These are phyloP conservation scores for Bombylius major DNA, from an alignment of 2,888 invertebrate species.

Conservation along the genomic window DNA sequence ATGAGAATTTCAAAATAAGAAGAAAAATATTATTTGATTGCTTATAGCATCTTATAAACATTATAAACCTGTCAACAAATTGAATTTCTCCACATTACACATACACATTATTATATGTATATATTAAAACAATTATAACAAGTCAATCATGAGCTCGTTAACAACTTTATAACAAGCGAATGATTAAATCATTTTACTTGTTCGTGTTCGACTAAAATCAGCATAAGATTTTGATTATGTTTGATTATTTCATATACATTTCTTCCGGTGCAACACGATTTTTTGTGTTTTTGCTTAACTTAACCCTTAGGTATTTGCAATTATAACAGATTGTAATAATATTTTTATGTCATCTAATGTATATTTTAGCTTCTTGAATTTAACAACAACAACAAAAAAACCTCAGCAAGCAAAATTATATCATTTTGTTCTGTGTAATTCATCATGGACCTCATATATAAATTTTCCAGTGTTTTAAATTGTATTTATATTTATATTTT, in stretches of 20 bases:
- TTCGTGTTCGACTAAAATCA: too few species aligned
- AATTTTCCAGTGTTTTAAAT: not conserved
- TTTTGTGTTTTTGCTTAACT: too few species aligned
- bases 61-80: not conserved
- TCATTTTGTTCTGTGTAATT: not conserved
- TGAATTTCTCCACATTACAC: not conserved
- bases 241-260: too few species aligned
- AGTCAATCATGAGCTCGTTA: not conserved
- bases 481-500: not conserved
- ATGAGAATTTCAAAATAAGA: not conserved
- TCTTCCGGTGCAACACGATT: too few species aligned
- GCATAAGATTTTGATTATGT: too few species aligned
- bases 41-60: not conserved
- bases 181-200: not conserved
- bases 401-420: too few species aligned
- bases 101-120: not conserved
- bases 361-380: too few species aligned
- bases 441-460: not conserved
- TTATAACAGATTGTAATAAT: too few species aligned
- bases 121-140: not conserved
- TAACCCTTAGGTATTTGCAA: too few species aligned
- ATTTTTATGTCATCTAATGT: too few species aligned
- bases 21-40: not conserved
- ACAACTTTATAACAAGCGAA: not conserved
- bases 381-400: too few species aligned